Evolutionary conservation across 2,113 vertebrate species (phyloP).

Genomic region (Zootoca vivipara): DNA sequence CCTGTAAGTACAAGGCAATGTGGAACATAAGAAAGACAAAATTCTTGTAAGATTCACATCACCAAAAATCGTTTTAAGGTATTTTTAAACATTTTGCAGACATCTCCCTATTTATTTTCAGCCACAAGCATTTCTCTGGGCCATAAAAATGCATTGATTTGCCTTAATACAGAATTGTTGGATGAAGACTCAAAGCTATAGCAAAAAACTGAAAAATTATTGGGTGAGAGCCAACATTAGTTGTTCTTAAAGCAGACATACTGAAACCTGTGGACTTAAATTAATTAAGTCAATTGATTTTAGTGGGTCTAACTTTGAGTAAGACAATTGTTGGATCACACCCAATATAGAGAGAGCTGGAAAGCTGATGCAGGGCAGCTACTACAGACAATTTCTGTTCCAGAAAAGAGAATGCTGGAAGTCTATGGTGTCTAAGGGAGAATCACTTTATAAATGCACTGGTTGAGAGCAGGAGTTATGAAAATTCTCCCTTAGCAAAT

Average conservation of each 20-base stretch:
- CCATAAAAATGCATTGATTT: slow-evolving; percentile 42
- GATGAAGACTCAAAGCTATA: not conserved
- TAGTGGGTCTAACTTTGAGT: too few relatives aligned
- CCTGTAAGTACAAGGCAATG: slow-evolving; percentile 62
- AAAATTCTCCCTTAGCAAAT: not conserved
- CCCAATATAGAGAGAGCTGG: not conserved
- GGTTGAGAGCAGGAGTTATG: not conserved
- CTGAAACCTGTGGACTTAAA: too few relatives aligned
- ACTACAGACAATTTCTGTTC: not conserved
- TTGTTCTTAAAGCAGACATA: too few relatives aligned
- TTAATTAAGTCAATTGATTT: too few relatives aligned
- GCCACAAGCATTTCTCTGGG: slow-evolving; percentile 30
- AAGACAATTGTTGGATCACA: too few relatives aligned
- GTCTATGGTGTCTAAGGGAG: not conserved
- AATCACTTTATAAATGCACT: not conserved
- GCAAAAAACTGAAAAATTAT: not conserved
- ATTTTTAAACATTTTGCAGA: slow-evolving; percentile 57
- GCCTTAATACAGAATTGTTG: not conserved
- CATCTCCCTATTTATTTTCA: slow-evolving; percentile 21
- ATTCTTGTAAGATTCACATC: slow-evolving; percentile 46
- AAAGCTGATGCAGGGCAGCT: not conserved
- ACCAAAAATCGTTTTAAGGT: slow-evolving; percentile 44
- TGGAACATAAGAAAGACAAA: slow-evolving; percentile 53
- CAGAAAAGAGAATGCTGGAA: not conserved
- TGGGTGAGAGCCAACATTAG: not conserved